Base-by-base conservation (phyloP, 2,888 invertebrate genomes). In the Trimorus sp. region DNA sequence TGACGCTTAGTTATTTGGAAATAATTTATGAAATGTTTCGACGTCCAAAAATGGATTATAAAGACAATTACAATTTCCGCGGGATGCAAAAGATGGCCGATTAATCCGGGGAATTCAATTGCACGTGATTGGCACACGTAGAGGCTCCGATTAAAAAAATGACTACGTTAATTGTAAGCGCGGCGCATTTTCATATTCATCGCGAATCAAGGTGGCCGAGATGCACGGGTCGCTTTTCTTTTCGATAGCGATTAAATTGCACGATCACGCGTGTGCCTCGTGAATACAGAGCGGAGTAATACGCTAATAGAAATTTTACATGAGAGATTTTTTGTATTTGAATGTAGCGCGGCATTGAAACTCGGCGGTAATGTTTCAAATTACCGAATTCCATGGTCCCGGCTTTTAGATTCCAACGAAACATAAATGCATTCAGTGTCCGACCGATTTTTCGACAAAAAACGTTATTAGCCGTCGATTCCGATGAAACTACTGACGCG, bases 181-280 rank as follows among this genome's bases (percentile, higher is more conserved):
- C 12, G 42, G 40, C 16, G 26, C 12, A 56, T 73, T 56, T 56
- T 63, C 63, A 63, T 73, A 73, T 63, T 63, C 63, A 73, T 26
- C 26, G 26, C 26, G 49, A 56, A 63, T 56, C 54, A 63, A 73
- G 49, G 26, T 26, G 26, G 26, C 4, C 62, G 14, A 63, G 56
- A 45, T 45, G 40, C 26, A 59, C 53, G 11, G 42, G 15, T 37
- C 66, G 56, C 74, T 75, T 74, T 75, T 75, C 65, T 66, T 75
- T 75, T 66, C 74, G 51, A 66, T 75, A 66, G 65, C 58, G 66
- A 51, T 68, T 68, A 66, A 68, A 66, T 75, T 68, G 60, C 16
- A 26, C 37, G 37, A 45, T 75, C 75, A 75, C 75, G 66, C 66
- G 66, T 58, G 66, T 58, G 66, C 66, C 9, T 53, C 38, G 71